Evolutionary conservation across 2,113 vertebrate species (phyloP).

Genomic region (Emberiza fucata): DNA sequence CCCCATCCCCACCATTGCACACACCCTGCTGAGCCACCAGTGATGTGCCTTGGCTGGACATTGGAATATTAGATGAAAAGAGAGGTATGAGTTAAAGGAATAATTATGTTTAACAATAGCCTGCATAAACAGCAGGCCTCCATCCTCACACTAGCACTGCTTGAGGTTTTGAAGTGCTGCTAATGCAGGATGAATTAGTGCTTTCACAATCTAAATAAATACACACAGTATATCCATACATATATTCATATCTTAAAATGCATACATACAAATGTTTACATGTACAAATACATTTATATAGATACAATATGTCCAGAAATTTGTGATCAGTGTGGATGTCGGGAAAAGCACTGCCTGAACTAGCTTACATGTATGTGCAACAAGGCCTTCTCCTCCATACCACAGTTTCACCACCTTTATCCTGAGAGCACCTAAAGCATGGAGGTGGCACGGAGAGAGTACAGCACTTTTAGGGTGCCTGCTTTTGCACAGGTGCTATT

Average conservation of each 20-base stretch:
- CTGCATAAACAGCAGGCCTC: not conserved
- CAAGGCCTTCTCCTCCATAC: not conserved
- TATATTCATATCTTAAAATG: not conserved
- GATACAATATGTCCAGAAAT: not conserved
- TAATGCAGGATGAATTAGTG: not conserved
- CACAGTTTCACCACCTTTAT: not conserved
- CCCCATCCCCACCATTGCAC: not conserved
- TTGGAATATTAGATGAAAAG: not conserved
- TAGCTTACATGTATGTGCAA: not conserved
- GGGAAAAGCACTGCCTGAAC: not conserved
- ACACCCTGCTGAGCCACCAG: not conserved
- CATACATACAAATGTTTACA: not conserved
- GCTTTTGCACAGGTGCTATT: not conserved
- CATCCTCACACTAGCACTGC: not conserved
- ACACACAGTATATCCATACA: no score
- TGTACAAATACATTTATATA: not conserved
- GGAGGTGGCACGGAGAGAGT: not conserved
- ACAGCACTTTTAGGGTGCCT: not conserved
- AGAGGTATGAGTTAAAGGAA: not conserved
- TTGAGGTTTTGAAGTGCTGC: not conserved
- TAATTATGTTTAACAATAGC: not conserved
- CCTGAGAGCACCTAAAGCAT: not conserved
- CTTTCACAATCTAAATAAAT: not conserved
- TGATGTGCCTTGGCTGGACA: rapidly evolving
- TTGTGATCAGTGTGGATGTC: not conserved